Percentiles rank a stretch among this genome's conserved stretches.
Evolutionary conservation across 2,113 vertebrate genomes (phyloP).

Genomic region (Gila orcuttii): DNA sequence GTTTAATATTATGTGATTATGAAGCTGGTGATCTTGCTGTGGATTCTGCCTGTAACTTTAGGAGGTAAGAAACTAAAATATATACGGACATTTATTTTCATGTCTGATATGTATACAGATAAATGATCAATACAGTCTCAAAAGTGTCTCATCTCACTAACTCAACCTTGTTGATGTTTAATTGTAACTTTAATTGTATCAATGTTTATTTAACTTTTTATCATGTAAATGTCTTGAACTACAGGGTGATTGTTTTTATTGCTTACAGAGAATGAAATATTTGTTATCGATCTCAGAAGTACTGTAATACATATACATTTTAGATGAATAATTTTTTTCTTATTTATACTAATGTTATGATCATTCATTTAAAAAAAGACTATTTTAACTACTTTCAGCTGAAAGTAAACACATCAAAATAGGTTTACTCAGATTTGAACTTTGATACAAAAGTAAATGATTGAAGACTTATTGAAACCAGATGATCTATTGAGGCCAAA

Average conservation of each 20-base stretch:
- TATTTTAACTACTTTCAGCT: not conserved
- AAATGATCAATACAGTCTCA: not conserved
- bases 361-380: not conserved
- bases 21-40: not conserved
- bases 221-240: not conserved
- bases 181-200: not conserved
- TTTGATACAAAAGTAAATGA: constrained; percentile 7
- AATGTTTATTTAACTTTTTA: not conserved
- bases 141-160: not conserved
- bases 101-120: not conserved
- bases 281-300: not conserved
- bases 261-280: not conserved
- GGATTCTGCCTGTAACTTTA: not conserved
- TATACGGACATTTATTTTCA: not conserved
- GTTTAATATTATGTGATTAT: not conserved
- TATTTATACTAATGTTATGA: not conserved
- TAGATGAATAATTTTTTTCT: not conserved
- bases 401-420: not conserved
- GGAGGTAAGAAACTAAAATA: constrained; percentile 37
- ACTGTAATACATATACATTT: not conserved
- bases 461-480: not conserved
- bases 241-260: not conserved
- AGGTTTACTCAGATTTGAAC: not conserved
- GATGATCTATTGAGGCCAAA: not conserved
- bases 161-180: not conserved